A percentile compares a stretch with the other conserved stretches of the same genome.
These are phyloP conservation scores for Miniopterus natalensis DNA, from an alignment of 2,113 vertebrate species.

Conservation along the genomic window DNA sequence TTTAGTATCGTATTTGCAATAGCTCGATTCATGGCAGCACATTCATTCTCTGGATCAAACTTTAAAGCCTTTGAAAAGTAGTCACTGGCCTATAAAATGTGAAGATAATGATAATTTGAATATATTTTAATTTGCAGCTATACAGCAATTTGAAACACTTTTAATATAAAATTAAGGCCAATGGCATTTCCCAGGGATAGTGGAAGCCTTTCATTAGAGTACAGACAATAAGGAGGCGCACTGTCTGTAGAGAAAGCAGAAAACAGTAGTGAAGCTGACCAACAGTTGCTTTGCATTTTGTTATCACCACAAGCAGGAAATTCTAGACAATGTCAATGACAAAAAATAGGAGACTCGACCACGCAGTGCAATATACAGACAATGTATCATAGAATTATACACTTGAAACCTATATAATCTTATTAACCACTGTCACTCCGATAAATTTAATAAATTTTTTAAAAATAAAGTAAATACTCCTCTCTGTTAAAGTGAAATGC, in stretches of 20 bases:
- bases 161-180: constrained; percentile 45
- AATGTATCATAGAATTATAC: background rate
- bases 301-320: background rate
- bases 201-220: background rate
- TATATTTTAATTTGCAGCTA: constrained; percentile 40
- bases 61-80: constrained; percentile 88
- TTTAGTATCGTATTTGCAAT: constrained; percentile 86
- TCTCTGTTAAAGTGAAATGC: background rate
- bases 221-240: background rate
- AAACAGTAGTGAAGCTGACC: background rate
- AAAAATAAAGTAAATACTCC: background rate
- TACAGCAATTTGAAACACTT: background rate
- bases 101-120: constrained; percentile 58
- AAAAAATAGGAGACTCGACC: background rate
- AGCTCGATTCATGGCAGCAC: constrained; percentile 88
- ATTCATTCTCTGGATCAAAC: constrained; percentile 87
- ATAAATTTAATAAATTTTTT: background rate
- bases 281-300: background rate
- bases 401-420: background rate
- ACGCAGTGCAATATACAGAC: background rate
- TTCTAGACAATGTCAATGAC: background rate
- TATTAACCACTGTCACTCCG: background rate
- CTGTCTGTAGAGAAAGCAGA: background rate
- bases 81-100: constrained; percentile 85
- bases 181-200: background rate